A percentile compares a stretch with the other conserved stretches of the same genome.
Evolutionary conservation across 2,797 vertebrate species (phyloP).

Genomic region (Meriones psammophilus): DNA sequence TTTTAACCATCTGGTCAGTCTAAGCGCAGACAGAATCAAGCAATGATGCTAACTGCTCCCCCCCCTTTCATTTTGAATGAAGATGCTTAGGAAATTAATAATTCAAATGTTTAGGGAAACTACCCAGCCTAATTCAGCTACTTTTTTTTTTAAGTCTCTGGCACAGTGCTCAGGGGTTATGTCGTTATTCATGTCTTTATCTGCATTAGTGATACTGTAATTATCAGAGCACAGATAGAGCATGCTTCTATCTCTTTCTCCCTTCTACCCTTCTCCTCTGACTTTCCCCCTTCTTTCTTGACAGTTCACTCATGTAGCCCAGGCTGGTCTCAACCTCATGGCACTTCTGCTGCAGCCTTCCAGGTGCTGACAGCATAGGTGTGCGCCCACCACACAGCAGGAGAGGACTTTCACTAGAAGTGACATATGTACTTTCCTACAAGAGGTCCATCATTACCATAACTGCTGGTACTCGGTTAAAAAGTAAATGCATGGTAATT

Average conservation of each 20-base stretch:
- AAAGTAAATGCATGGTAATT: slow-evolving; percentile 14
- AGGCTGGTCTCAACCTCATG: not conserved
- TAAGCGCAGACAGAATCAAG: not conserved
- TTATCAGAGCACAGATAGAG: not conserved
- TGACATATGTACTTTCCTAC: not conserved
- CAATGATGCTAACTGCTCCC: not conserved
- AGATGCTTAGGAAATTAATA: not conserved
- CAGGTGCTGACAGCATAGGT: not conserved
- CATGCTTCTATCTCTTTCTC: not conserved
- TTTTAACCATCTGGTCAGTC: slow-evolving; percentile 17
- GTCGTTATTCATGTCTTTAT: not conserved
- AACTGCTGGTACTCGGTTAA: not conserved
- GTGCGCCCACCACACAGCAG: not conserved
- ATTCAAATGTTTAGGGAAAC: not conserved
- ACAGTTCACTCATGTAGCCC: not conserved
- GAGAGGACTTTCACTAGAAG: not conserved
- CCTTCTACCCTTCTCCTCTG: not conserved
- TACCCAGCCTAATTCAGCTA: not conserved
- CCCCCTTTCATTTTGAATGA: slow-evolving; percentile 10
- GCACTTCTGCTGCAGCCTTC: not conserved
- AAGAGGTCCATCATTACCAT: not conserved
- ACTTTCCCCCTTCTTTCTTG: not conserved
- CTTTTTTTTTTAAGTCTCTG: not conserved
- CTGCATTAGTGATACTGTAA: not conserved
- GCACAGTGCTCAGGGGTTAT: not conserved